Conservation (phyloP, 2,797 vertebrate genomes). For the Trichosurus vulpecula region DNA sequence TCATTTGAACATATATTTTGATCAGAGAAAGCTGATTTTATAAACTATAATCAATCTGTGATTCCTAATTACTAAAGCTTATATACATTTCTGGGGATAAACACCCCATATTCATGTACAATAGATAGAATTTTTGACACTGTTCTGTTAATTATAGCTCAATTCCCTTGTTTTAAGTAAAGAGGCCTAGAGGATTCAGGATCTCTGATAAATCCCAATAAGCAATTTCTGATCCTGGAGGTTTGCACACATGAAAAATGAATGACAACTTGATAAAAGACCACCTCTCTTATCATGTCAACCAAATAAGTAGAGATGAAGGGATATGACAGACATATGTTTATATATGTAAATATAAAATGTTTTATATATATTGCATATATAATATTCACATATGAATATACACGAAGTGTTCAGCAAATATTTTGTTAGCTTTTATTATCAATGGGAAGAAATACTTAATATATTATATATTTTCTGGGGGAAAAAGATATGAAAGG, state of each 20-base stretch:
- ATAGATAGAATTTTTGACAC: not conserved
- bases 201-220: constrained; percentile 29
- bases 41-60: not conserved
- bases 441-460: not conserved
- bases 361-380: too few species aligned
- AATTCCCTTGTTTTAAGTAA: constrained; percentile 23
- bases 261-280: constrained; percentile 26
- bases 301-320: not conserved
- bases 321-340: not conserved
- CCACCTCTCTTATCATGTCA: not conserved
- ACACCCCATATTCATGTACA: not conserved
- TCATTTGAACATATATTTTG: not conserved
- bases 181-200: constrained; percentile 18
- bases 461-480: not conserved
- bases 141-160: not conserved
- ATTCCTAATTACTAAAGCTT: not conserved
- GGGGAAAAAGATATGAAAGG: not conserved
- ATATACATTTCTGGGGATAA: not conserved
- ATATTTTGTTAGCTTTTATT: not conserved
- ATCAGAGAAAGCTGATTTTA: not conserved
- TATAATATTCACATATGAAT: not conserved
- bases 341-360: not conserved
- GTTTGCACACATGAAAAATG: constrained; percentile 7
- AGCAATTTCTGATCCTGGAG: constrained; percentile 34
- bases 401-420: not conserved